Percentiles rank a stretch among this genome's conserved stretches.
Conservation (phyloP, 2,888 invertebrate species). For the Patella caerulea region DNA sequence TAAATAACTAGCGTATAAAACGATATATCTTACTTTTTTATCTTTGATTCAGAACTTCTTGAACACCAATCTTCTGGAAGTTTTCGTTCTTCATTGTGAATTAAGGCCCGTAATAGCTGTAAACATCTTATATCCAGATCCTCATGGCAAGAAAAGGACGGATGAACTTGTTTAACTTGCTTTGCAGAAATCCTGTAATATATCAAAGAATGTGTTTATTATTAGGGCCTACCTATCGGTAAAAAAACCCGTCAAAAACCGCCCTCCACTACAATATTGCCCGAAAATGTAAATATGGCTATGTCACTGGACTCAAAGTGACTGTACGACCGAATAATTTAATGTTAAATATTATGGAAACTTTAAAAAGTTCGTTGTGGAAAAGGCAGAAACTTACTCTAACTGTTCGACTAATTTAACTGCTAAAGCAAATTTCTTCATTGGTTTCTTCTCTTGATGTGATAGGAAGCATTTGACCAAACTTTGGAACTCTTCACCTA, state of each 20-base stretch:
- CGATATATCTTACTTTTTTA: slow-evolving; percentile 54
- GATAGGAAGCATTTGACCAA: slow-evolving; percentile 63
- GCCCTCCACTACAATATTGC: no score
- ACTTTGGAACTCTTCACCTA: slow-evolving; percentile 70
- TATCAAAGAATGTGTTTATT: not conserved
- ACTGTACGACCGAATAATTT: no score
- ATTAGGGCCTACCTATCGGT: no score
- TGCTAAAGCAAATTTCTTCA: slow-evolving; percentile 53
- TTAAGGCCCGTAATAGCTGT: slow-evolving; percentile 67
- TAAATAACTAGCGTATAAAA: not conserved
- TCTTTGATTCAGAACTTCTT: slow-evolving; percentile 51
- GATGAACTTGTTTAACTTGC: slow-evolving; percentile 43
- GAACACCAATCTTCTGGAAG: slow-evolving; percentile 68
- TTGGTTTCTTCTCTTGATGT: slow-evolving; percentile 60
- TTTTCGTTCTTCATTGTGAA: slow-evolving; percentile 69
- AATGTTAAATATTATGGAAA: no score
- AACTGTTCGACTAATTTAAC: slow-evolving; percentile 66
- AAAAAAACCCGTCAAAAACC: no score
- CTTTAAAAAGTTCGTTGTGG: not conserved
- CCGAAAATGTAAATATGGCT: no score
- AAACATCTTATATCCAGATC: slow-evolving; percentile 69
- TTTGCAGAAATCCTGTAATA: slow-evolving; percentile 55
- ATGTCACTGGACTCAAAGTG: no score
- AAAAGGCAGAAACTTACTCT: slow-evolving; percentile 51
- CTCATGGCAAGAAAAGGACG: slow-evolving; percentile 50